A percentile compares a stretch with the other conserved stretches of the same genome.
Evolutionary conservation across 2,113 vertebrate genomes (phyloP).

Genomic region (Gasterosteus nipponicus): DNA sequence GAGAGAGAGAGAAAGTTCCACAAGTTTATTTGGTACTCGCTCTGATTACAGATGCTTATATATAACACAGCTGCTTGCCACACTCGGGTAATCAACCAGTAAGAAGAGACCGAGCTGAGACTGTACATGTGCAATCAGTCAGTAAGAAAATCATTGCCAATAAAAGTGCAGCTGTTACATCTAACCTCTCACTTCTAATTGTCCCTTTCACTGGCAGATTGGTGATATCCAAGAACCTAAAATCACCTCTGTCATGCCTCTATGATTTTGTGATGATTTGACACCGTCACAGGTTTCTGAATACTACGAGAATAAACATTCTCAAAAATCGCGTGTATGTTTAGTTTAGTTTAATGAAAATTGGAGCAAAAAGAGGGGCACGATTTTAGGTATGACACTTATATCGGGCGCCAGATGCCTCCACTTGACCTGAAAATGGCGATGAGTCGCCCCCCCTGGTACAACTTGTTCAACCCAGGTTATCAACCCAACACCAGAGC

Average conservation of each 20-base stretch:
- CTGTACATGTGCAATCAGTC: conserved; percentile 33
- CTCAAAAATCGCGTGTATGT: neutral
- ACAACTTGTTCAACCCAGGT: conserved; percentile 8
- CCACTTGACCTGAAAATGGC: conserved; percentile 37
- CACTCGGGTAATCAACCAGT: conserved; percentile 39
- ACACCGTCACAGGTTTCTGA: neutral
- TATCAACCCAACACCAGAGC: conserved; percentile 16
- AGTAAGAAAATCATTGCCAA: conserved; percentile 16
- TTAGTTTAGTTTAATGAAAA: neutral
- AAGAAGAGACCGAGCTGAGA: conserved; percentile 34
- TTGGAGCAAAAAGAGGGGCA: neutral
- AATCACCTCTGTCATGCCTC: neutral
- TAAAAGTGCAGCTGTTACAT: conserved; percentile 25
- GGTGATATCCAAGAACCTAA: neutral
- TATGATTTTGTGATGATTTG: neutral
- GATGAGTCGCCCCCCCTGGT: conserved; percentile 2
- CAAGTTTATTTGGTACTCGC: conserved; percentile 12
- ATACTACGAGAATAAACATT: neutral
- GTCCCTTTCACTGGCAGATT: neutral
- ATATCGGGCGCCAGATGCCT: neutral
- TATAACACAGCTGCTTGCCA: conserved; percentile 28
- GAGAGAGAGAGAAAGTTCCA: neutral
- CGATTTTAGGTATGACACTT: conserved; percentile 1
- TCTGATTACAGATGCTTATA: conserved; percentile 40
- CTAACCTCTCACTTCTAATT: conserved; percentile 10